A percentile compares a stretch with the other conserved stretches of the same genome.
phyloP scores from a whole-genome alignment of 35 echinoderm and acorn worm genomes.

The Diadema setosum region DNA sequence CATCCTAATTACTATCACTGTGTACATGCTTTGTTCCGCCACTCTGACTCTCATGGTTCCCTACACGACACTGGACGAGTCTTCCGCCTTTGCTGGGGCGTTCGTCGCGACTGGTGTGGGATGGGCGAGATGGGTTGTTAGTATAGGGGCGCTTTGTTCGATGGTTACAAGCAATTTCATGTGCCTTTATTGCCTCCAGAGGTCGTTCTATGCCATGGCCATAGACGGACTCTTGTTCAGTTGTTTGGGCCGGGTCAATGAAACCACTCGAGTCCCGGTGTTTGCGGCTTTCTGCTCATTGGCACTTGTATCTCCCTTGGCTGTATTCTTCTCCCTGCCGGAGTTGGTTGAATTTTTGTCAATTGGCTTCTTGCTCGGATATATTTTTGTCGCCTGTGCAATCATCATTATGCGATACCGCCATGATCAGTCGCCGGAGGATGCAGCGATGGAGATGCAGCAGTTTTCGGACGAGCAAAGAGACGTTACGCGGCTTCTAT shows the following conservation, averaged over 20 bases:
- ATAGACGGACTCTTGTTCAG: conserved; percentile 74
- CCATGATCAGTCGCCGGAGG: too few relatives aligned
- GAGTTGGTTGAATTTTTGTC: conserved; percentile 93
- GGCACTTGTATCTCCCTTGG: conserved; percentile 15
- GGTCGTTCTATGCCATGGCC: conserved; percentile 77
- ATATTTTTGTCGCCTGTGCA: conserved; percentile 58
- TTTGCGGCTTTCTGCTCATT: conserved; percentile 41
- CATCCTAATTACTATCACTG: conserved; percentile 24
- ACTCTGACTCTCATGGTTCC: conserved; percentile 75
- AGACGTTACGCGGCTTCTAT: too few relatives aligned
- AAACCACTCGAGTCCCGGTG: conserved; percentile 52
- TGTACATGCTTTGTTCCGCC: conserved; percentile 43
- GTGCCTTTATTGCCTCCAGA: conserved; percentile 47
- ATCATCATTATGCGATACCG: conserved; percentile 64
- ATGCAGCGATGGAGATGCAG: too few relatives aligned
- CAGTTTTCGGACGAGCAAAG: too few relatives aligned
- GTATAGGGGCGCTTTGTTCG: conserved; percentile 41
- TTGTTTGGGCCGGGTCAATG: conserved; percentile 36
- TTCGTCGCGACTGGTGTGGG: conserved; percentile 31
- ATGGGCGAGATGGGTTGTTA: conserved; percentile 34
- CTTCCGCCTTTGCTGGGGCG: conserved; percentile 41
- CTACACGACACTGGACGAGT: conserved; percentile 18
- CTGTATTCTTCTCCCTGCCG: conserved; percentile 53
- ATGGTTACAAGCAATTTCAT: conserved; percentile 55
- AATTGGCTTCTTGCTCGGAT: conserved; percentile 74